A percentile compares a stretch with the other conserved stretches of the same genome.
phyloP scores from a whole-genome alignment of 2,888 invertebrate species.

The Agrotis ipsilon region DNA sequence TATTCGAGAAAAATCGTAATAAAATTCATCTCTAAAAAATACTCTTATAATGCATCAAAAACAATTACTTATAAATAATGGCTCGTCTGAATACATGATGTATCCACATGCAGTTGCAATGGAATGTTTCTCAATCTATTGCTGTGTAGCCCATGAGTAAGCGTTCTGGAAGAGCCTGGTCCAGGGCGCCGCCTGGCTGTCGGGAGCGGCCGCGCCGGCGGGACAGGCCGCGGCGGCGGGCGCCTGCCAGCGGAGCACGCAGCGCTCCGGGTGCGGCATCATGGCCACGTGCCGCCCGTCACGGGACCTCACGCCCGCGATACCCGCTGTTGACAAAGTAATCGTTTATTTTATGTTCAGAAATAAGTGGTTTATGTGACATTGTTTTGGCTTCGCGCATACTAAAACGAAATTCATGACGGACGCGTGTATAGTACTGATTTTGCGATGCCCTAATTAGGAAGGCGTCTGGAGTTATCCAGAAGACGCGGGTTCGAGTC shows the following conservation, averaged over 20 bases:
- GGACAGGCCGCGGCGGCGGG: constrained; percentile 86
- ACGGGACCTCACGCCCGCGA: constrained; percentile 97
- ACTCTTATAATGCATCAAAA: constrained; percentile 17
- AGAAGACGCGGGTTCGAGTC: too few relatives aligned
- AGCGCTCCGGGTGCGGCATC: constrained; percentile 99
- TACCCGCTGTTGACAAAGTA: constrained; percentile 91
- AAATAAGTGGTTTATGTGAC: too few relatives aligned
- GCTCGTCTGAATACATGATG: constrained; percentile 4
- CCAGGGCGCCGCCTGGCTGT: constrained; percentile 95
- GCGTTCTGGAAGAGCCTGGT: constrained; percentile 98
- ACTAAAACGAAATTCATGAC: too few relatives aligned
- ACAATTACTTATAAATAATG: neutral
- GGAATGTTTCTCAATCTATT: constrained; percentile 57
- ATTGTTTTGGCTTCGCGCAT: too few relatives aligned
- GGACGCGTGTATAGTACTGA: too few relatives aligned
- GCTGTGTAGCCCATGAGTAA: constrained; percentile 92
- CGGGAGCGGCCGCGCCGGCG: constrained; percentile 86
- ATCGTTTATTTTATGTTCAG: neutral
- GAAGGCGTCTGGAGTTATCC: too few relatives aligned
- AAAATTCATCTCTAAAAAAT: constrained; percentile 15
- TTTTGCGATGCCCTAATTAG: too few relatives aligned
- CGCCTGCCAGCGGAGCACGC: constrained; percentile 97
- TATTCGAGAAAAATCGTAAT: constrained; percentile 43
- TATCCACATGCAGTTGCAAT: constrained; percentile 11
- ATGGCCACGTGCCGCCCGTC: constrained; percentile 98